Conservation (phyloP, 1,140 invertebrate species). For the Pissodes strobi region DNA sequence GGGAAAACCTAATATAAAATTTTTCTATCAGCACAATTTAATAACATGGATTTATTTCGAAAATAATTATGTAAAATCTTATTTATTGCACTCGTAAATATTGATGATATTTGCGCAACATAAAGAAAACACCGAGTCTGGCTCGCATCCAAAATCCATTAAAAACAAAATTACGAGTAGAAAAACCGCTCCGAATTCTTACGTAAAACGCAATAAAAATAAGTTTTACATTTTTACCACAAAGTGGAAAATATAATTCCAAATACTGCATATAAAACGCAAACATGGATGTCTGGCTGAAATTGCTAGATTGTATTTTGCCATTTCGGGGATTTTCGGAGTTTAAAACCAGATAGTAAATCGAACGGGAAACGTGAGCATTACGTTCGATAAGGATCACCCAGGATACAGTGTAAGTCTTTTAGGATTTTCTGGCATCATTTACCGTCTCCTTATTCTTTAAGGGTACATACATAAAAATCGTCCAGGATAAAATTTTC, state of each 20-base stretch:
- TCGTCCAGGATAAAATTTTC: no score
- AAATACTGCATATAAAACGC: slow-evolving; percentile 16
- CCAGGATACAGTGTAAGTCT: not conserved
- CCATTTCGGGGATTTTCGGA: slow-evolving; percentile 8
- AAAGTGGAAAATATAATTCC: not conserved
- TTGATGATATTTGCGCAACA: not conserved
- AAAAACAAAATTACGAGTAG: not conserved
- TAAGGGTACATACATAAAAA: slow-evolving; percentile 11
- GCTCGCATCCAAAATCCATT: not conserved
- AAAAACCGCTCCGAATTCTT: not conserved
- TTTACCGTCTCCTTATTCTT: slow-evolving; percentile 5
- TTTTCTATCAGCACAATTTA: no score
- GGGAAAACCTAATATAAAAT: no score
- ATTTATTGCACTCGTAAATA: no score
- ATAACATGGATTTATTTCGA: no score
- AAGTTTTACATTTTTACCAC: slow-evolving; percentile 7
- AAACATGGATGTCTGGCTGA: slow-evolving; percentile 3
- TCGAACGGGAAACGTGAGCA: slow-evolving; percentile 18
- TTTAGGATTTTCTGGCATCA: not conserved
- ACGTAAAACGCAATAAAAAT: slow-evolving; percentile 2
- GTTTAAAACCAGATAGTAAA: slow-evolving; percentile 20
- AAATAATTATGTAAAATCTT: no score
- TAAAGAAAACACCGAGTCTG: not conserved
- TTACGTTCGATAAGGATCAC: slow-evolving; percentile 21
- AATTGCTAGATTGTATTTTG: slow-evolving; percentile 10